Evolutionary conservation across 2,113 vertebrate genomes (phyloP).

Genomic region (Hiodon tergisus): DNA sequence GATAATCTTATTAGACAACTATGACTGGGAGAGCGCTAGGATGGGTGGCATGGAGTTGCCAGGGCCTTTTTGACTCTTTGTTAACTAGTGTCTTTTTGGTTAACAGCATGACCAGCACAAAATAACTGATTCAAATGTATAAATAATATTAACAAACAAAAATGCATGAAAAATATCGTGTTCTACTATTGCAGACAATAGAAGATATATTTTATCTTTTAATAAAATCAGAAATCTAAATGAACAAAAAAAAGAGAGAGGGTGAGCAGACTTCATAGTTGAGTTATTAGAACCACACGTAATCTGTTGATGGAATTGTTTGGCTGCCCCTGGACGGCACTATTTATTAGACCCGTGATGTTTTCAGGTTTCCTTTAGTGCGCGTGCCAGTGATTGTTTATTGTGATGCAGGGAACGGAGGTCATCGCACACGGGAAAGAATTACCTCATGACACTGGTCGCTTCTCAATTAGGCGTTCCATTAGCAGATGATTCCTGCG

Average conservation of each 20-base stretch:
- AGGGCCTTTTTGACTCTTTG: too few species aligned
- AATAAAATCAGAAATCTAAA: neutral
- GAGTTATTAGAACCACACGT: constrained; percentile 33
- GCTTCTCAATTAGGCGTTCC: constrained; percentile 84
- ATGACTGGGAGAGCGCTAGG: neutral
- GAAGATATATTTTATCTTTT: neutral
- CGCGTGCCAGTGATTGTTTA: constrained; percentile 83
- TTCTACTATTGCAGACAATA: neutral
- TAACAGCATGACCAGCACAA: neutral
- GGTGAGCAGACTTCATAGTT: constrained; percentile 18
- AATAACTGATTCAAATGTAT: too few species aligned
- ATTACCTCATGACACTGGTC: constrained; percentile 84
- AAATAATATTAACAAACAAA: too few species aligned
- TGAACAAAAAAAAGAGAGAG: neutral
- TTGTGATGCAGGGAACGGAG: constrained; percentile 66
- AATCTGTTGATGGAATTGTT: constrained; percentile 49
- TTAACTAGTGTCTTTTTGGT: too few species aligned
- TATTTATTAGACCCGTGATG: constrained; percentile 89
- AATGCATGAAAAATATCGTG: too few species aligned
- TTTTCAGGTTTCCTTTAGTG: constrained; percentile 94
- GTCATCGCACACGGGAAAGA: constrained; percentile 67
- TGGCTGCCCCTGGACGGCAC: constrained; percentile 37
- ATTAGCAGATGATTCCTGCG: constrained; percentile 91
- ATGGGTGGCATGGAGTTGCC: too few species aligned
- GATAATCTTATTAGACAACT: too few species aligned